Percentiles rank a stretch among this genome's conserved stretches.
phyloP scores from a whole-genome alignment of 30 jellyfish, hydroid and myxozoan genomes.

The Turritopsis rubra region DNA sequence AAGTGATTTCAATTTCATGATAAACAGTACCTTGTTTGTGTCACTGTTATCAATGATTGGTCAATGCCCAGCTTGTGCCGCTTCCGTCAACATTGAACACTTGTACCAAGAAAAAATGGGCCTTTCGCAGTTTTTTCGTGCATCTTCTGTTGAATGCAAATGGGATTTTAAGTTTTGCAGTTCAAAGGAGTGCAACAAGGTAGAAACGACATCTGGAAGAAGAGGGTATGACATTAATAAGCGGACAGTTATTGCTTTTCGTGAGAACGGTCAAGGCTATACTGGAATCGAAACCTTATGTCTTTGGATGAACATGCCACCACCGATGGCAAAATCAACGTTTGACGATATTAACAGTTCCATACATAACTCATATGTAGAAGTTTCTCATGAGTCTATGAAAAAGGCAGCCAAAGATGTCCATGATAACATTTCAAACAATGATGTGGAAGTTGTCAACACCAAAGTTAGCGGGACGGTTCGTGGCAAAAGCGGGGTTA shows the following conservation, averaged over 20 bases:
- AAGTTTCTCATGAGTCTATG: constrained; percentile 15
- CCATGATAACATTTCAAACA: not conserved
- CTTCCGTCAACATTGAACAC: not conserved
- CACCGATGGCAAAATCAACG: constrained; percentile 4
- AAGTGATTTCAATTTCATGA: not conserved
- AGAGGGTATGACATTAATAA: not conserved
- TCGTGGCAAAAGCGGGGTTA: constrained; percentile 3
- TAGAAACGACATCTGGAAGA: not conserved
- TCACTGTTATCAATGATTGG: not conserved
- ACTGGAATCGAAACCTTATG: not conserved
- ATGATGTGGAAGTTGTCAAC: not conserved
- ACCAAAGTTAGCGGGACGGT: not conserved
- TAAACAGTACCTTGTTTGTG: not conserved
- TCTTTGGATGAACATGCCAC: constrained; percentile 21
- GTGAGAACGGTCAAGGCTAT: not conserved
- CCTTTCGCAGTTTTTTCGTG: not conserved
- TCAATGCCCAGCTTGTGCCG: not conserved
- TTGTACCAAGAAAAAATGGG: not conserved
- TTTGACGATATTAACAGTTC: not conserved
- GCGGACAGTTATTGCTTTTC: not conserved
- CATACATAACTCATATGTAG: constrained; percentile 9
- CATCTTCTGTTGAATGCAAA: not conserved
- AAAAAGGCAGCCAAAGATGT: not conserved
- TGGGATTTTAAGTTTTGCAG: not conserved
- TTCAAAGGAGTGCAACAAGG: not conserved